Conservation (phyloP, 2,113 vertebrate species). For the Strigops habroptila region DNA sequence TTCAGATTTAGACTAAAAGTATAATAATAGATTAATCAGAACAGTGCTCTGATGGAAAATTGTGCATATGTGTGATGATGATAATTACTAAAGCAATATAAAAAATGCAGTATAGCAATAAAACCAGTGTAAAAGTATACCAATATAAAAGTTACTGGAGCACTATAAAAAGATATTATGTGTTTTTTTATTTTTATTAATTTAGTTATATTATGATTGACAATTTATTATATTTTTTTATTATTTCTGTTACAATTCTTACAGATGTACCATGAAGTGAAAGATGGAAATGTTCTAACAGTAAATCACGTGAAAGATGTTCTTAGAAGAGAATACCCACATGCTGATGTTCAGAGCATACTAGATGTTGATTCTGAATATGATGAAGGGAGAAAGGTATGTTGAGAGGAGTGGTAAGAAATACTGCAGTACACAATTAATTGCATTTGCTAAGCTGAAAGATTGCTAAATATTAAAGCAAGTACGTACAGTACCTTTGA, state of each 20-base stretch:
- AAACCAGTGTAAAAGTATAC: background rate
- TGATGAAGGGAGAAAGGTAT: conserved; percentile 85
- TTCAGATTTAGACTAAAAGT: background rate
- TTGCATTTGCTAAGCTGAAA: background rate
- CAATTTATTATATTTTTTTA: background rate
- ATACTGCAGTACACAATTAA: background rate
- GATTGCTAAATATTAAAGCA: background rate
- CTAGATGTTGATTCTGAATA: conserved; percentile 80
- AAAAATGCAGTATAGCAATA: background rate
- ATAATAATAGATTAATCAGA: background rate
- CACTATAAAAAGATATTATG: background rate
- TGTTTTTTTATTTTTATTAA: background rate
- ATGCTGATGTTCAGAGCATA: conserved; percentile 78
- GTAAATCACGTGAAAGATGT: conserved; percentile 76
- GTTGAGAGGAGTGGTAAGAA: background rate
- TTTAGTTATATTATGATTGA: background rate
- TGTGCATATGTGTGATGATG: background rate
- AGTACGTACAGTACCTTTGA: background rate
- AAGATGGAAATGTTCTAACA: conserved; percentile 73
- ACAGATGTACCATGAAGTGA: conserved; percentile 85
- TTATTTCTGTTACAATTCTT: conserved; percentile 19
- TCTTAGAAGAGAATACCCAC: conserved; percentile 83
- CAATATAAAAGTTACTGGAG: background rate
- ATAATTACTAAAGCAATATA: background rate
- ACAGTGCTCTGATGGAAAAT: background rate